Percentiles rank a stretch among this genome's conserved stretches.
phyloP scores from a whole-genome alignment of 2,113 vertebrate genomes.

The Willisornis vidua region DNA sequence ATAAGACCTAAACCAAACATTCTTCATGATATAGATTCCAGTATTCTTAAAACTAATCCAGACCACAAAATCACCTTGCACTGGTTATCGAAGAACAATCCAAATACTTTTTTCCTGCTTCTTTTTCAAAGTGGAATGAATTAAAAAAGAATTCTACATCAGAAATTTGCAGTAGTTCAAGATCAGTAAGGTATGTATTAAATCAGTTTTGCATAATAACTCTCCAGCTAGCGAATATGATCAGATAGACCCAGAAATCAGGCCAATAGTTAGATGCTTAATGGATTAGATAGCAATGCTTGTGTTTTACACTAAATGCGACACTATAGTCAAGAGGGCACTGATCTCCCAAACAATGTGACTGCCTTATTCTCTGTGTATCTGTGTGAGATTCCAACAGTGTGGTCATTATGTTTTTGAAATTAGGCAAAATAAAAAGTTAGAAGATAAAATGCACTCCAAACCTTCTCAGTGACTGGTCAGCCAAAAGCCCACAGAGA shows the following conservation, averaged over 20 bases:
- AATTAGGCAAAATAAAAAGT: background rate
- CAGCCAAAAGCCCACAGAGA: background rate
- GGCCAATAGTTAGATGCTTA: background rate
- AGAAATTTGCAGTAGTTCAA: background rate
- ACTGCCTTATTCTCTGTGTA: background rate
- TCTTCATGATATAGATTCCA: background rate
- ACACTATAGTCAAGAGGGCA: background rate
- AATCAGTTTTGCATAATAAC: background rate
- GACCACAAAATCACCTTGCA: background rate
- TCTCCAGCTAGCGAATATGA: background rate
- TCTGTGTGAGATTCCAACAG: background rate
- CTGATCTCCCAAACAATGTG: background rate
- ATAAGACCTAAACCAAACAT: background rate
- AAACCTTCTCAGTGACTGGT: background rate
- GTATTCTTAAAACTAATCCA: background rate
- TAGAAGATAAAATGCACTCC: background rate
- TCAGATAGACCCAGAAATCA: background rate
- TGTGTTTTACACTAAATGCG: background rate
- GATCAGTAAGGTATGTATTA: background rate
- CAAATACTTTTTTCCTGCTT: background rate
- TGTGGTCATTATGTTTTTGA: background rate
- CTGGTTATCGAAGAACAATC: background rate
- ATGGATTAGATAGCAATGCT: background rate
- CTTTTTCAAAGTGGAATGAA: fast-evolving
- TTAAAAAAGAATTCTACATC: background rate